These are phyloP conservation scores for Sycophila sp. DNA, from an alignment of 1,140 invertebrate species.

Conservation along the genomic window DNA sequence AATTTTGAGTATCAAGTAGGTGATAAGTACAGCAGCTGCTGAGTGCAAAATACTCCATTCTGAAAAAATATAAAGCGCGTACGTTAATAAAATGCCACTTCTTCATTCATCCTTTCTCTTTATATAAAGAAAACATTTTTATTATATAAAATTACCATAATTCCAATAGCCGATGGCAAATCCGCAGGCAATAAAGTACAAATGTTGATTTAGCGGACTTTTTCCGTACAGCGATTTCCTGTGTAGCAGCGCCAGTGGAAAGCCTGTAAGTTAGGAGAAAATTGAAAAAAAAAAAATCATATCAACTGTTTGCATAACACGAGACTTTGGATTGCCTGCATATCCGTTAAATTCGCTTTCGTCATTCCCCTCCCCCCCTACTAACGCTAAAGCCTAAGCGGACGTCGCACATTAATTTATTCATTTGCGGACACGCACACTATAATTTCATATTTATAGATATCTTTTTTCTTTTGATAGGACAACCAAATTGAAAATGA, in stretches of 20 bases:
- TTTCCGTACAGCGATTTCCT: constrained; percentile 70
- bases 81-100: not conserved
- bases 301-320: too few species aligned
- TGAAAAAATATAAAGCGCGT: constrained; percentile 45
- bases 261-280: constrained; percentile 70
- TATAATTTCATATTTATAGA: too few species aligned
- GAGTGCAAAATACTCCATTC: constrained; percentile 77
- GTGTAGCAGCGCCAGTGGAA: constrained; percentile 81
- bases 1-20: constrained; percentile 72
- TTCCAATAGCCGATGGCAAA: constrained; percentile 82
- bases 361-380: too few species aligned
- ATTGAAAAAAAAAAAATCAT: too few species aligned
- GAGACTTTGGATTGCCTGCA: too few species aligned
- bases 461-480: too few species aligned
- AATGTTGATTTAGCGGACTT: constrained; percentile 71
- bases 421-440: too few species aligned
- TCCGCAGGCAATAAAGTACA: constrained; percentile 80
- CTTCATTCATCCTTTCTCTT: not conserved
- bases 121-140: too few species aligned
- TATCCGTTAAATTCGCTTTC: too few species aligned
- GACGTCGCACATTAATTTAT: too few species aligned
- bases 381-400: too few species aligned
- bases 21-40: constrained; percentile 73
- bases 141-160: constrained; percentile 72
- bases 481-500: too few species aligned